Conservation (phyloP, 2,797 vertebrate genomes). For the Onychomys leucogaster region DNA sequence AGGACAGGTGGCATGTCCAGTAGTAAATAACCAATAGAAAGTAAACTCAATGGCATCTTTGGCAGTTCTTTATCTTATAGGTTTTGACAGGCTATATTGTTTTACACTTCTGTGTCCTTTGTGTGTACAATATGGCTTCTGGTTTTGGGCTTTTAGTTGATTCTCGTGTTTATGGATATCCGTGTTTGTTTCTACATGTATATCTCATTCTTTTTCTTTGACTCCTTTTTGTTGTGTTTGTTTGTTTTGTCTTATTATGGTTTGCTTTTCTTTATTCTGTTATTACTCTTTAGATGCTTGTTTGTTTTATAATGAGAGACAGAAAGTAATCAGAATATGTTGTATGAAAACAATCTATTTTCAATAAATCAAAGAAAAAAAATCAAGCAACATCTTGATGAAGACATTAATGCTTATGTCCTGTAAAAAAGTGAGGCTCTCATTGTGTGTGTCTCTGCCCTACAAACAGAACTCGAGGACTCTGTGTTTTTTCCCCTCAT, state of each 20-base stretch:
- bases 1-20: neutral
- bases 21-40: neutral
- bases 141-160: neutral
- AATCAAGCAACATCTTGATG: neutral
- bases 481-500: neutral
- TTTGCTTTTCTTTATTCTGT: neutral
- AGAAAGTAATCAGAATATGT: neutral
- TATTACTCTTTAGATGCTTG: neutral
- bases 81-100: neutral
- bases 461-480: neutral
- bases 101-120: neutral
- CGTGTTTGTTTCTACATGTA: neutral
- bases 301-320: neutral
- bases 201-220: neutral
- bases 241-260: neutral
- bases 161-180: neutral
- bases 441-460: neutral
- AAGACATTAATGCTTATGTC: neutral
- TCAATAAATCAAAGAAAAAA: neutral
- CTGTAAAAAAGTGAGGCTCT: neutral
- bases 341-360: neutral
- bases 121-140: neutral
- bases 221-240: neutral
- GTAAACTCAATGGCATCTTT: too few species aligned
- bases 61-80: too few species aligned